phyloP scores from a whole-genome alignment of 2,888 invertebrate genomes.

The Heteromurus nitidus region DNA sequence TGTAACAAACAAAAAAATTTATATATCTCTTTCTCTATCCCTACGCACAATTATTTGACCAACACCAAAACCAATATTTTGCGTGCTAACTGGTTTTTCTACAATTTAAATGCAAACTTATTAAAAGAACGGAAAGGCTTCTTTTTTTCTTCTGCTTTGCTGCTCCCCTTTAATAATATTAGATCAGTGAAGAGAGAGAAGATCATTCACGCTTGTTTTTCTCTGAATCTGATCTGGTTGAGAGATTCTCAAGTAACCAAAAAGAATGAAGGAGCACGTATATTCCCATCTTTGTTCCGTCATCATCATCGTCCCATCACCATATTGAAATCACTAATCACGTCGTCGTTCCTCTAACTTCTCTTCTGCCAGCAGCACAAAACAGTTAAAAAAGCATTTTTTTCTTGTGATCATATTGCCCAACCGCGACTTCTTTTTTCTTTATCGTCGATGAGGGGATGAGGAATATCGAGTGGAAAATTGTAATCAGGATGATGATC shows the following conservation, averaged over 20 bases:
- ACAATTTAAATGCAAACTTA: constrained; percentile 15
- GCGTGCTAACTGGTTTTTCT: constrained; percentile 57
- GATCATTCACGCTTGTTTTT: not conserved
- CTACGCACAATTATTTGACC: not conserved
- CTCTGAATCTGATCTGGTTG: too few relatives aligned
- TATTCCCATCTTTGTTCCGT: not conserved
- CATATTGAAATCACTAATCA: not conserved
- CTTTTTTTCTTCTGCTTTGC: not conserved
- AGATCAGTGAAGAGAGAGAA: not conserved
- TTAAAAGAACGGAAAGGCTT: constrained; percentile 22
- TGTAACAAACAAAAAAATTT: not conserved
- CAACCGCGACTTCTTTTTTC: constrained; percentile 26
- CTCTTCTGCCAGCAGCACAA: not conserved
- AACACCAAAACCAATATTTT: too few relatives aligned
- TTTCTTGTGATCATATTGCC: constrained; percentile 2
- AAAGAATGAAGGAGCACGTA: not conserved
- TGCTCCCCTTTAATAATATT: not conserved
- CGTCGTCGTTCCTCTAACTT: not conserved
- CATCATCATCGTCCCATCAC: not conserved
- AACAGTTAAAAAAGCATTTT: not conserved
- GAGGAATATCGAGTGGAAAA: constrained; percentile 18
- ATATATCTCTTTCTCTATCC: not conserved
- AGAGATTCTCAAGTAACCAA: too few relatives aligned
- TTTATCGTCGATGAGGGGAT: too few relatives aligned
- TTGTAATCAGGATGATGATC: not conserved